Evolutionary conservation across 2,113 vertebrate species (phyloP).

Genomic region (Gallinago paraguaiae): DNA sequence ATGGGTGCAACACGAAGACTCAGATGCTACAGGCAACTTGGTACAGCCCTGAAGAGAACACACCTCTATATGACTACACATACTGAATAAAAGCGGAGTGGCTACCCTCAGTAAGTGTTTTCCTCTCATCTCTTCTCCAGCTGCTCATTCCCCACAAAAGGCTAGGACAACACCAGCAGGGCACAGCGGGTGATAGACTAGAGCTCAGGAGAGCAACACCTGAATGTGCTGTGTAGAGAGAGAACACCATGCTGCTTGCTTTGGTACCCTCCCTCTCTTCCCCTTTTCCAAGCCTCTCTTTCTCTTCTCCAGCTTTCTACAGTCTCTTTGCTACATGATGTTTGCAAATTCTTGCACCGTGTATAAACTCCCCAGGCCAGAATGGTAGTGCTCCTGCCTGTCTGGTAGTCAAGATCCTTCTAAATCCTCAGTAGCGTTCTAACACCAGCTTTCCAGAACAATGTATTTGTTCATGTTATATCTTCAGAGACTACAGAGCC

Average conservation of each 20-base stretch:
- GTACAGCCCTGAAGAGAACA: not conserved
- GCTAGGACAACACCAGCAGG: not conserved
- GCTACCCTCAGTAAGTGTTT: not conserved
- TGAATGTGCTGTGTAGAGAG: accelerated
- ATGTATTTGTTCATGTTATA: not conserved
- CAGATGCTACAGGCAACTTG: not conserved
- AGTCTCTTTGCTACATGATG: not conserved
- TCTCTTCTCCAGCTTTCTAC: not conserved
- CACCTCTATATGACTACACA: not conserved
- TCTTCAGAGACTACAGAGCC: not conserved
- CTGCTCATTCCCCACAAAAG: not conserved
- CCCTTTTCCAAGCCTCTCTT: not conserved
- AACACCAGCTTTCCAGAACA: not conserved
- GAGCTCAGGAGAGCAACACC: not conserved
- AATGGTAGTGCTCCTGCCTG: not conserved
- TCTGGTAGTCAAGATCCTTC: not conserved
- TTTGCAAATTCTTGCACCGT: not conserved
- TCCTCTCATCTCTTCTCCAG: not conserved
- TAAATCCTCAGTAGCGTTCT: not conserved
- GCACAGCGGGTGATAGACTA: not conserved
- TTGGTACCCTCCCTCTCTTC: not conserved
- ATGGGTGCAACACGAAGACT: not conserved
- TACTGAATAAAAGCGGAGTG: not conserved
- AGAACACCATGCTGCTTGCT: accelerated
- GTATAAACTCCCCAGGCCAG: not conserved